Conservation (phyloP, 2,797 vertebrate genomes). For the Micrastur ruficollis region DNA sequence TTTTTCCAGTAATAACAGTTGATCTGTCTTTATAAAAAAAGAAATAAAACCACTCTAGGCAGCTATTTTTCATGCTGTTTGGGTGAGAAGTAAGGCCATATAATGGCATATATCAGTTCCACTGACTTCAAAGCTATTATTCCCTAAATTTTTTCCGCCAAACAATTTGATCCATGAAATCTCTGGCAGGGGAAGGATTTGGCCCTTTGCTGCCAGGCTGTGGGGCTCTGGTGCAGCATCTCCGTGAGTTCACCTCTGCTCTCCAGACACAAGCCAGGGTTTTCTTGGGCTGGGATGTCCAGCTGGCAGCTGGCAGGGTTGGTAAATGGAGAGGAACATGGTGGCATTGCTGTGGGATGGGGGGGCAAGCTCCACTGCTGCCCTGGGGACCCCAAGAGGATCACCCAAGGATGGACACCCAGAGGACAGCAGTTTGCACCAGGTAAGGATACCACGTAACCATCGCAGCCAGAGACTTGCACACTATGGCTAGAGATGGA, state of each 20-base stretch:
- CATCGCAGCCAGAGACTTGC: background rate
- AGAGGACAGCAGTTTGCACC: background rate
- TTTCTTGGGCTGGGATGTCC: background rate
- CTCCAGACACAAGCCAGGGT: background rate
- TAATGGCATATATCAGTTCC: background rate
- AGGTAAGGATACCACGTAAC: background rate
- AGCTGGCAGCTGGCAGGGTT: background rate
- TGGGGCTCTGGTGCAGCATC: background rate
- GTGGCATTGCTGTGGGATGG: background rate
- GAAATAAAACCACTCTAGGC: background rate
- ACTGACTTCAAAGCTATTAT: background rate
- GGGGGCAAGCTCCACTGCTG: no score
- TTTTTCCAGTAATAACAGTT: background rate
- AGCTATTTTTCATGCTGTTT: background rate
- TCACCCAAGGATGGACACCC: background rate
- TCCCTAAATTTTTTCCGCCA: background rate
- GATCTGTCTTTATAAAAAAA: background rate
- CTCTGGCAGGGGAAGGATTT: background rate
- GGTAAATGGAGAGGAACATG: background rate
- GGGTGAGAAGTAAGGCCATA: background rate
- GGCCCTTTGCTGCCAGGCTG: background rate
- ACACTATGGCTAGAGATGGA: fast-evolving
- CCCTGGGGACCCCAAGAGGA: background rate
- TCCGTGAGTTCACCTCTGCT: background rate
- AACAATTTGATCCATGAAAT: background rate